Evolutionary conservation across 2,113 vertebrate species (phyloP).

Genomic region (Glaucomys volans): DNA sequence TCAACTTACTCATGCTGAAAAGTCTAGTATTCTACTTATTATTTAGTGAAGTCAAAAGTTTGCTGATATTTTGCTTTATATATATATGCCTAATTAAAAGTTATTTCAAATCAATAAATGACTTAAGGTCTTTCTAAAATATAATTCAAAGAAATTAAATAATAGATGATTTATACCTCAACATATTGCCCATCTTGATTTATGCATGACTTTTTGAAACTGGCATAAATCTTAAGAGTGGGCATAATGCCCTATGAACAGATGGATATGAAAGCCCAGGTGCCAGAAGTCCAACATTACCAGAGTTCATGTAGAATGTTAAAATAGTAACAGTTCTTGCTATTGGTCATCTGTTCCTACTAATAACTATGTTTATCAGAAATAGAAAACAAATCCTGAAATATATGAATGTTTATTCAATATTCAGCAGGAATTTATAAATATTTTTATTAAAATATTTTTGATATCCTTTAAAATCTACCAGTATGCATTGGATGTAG

Average conservation of each 20-base stretch:
- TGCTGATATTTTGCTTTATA: conserved; percentile 42
- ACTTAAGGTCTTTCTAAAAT: conserved; percentile 17
- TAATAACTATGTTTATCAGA: conserved; percentile 49
- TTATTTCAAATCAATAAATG: conserved; percentile 47
- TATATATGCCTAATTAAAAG: conserved; percentile 31
- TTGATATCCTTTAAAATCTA: conserved; percentile 35
- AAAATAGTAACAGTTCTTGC: conserved; percentile 23
- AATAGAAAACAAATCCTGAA: conserved; percentile 57
- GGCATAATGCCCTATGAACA: conserved; percentile 62
- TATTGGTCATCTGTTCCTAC: conserved; percentile 34
- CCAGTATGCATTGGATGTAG: background rate
- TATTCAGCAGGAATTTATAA: conserved; percentile 44
- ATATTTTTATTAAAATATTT: conserved; percentile 30
- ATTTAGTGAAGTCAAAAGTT: conserved; percentile 24
- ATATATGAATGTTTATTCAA: background rate
- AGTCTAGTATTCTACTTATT: conserved; percentile 39
- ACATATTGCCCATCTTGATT: conserved; percentile 30
- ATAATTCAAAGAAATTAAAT: conserved; percentile 49
- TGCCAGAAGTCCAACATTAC: conserved; percentile 59
- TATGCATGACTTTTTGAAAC: conserved; percentile 48
- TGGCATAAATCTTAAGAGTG: background rate
- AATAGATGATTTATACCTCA: conserved; percentile 29
- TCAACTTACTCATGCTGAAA: conserved; percentile 30
- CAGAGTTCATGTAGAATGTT: conserved; percentile 4
- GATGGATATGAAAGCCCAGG: conserved; percentile 54